phyloP scores from a whole-genome alignment of 2,113 vertebrate species.

The Eclectus roratus region DNA sequence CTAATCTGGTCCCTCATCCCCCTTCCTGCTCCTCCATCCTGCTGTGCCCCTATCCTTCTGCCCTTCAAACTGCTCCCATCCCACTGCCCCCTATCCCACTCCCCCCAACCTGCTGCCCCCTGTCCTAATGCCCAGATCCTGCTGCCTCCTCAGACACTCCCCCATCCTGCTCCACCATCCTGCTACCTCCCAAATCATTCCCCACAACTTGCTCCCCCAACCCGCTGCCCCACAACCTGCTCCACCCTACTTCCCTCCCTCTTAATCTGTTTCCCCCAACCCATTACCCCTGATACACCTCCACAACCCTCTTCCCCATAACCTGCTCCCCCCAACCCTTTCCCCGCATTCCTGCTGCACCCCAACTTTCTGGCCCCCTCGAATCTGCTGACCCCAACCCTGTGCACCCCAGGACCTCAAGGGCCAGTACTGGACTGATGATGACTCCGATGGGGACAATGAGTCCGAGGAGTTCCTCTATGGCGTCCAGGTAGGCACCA shows the following conservation, averaged over 20 bases:
- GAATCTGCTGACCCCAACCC: neutral
- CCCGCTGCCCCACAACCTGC: too few species aligned
- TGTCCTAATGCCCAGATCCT: neutral
- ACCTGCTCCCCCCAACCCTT: neutral
- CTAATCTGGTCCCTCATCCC: neutral
- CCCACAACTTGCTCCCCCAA: neutral
- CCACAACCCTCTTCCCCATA: neutral
- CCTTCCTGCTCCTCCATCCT: neutral
- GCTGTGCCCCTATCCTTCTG: neutral
- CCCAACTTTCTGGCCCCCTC: neutral
- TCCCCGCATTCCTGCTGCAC: neutral
- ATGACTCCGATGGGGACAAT: slow-evolving; percentile 98
- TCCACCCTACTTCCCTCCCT: neutral
- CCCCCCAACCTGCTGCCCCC: neutral
- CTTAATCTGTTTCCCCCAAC: neutral
- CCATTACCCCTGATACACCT: too few species aligned
- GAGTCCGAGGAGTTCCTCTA: slow-evolving; percentile 97
- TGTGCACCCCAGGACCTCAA: slow-evolving; percentile 86
- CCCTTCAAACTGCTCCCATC: neutral
- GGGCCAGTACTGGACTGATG: slow-evolving; percentile 97
- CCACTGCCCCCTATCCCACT: neutral
- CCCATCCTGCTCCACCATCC: too few species aligned
- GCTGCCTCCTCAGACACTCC: neutral
- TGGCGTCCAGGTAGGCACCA: slow-evolving; percentile 87
- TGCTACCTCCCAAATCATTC: neutral